phyloP scores from a whole-genome alignment of 2,797 vertebrate genomes.

The Schizopygopsis malacanthus region DNA sequence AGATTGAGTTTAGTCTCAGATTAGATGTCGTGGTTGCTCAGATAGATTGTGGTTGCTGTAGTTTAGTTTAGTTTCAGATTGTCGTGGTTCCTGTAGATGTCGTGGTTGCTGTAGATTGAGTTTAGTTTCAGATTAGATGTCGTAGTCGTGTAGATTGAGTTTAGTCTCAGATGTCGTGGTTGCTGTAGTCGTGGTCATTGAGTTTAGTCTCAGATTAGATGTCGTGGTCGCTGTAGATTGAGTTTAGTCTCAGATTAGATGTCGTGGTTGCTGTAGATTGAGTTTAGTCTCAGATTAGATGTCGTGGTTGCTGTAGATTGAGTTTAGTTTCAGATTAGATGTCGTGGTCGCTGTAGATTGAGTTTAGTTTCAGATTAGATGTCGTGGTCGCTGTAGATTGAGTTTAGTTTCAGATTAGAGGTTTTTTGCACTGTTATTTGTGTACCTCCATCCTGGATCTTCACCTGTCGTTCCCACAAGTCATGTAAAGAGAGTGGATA shows the following conservation, averaged over 20 bases:
- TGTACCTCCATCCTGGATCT: slow-evolving; percentile 63
- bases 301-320: rapidly evolving
- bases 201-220: background rate
- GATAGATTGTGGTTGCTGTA: background rate
- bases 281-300: background rate
- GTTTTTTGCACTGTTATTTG: background rate
- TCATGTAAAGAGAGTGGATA: slow-evolving; percentile 38
- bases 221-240: rapidly evolving
- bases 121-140: background rate
- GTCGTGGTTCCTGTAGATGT: too few relatives aligned
- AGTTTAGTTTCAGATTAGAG: background rate
- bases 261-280: background rate
- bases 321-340: background rate
- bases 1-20: background rate
- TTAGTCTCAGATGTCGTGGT: rapidly evolving
- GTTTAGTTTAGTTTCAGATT: background rate
- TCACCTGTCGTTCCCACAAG: slow-evolving; percentile 45
- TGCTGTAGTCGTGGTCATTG: background rate
- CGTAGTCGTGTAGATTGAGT: background rate
- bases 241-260: background rate
- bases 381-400: background rate
- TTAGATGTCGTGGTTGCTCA: background rate
- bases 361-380: background rate
- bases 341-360: background rate
- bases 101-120: background rate